Evolutionary conservation across 2,797 vertebrate genomes (phyloP), one percentile per base, ranked within the genome.

Genomic region (Pygocentrus nattereri): DNA sequence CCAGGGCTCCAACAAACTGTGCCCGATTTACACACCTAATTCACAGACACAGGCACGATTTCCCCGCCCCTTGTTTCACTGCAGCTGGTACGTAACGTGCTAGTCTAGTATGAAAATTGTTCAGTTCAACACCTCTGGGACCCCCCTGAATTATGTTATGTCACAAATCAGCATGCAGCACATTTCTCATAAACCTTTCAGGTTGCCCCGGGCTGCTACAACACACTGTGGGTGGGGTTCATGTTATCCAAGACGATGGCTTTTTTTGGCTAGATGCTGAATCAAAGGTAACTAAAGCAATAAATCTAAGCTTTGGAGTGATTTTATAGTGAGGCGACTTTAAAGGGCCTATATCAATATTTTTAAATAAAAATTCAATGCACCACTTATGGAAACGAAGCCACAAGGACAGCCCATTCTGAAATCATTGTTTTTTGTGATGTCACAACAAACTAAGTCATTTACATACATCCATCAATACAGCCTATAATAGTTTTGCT

Each of bases 1-100:
- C 70, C 70, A 12, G 70, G 49, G 70, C 44, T n/a, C 27, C 19
- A 30, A 74, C 61, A 67, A 74, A 81, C 73, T 25, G 65, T 27
- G 41, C 21, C 25, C 25, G 16, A 72, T 52, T 54, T 72, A 12
- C 27, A 72, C 47, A 72, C 23, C 69, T 71, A 49, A 65, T 56
- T 74, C 59, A 65, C 59, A 56, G 61, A 56, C 23, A 23, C 30
- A 25, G 34, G 21, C 61, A 18, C 47, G 7, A 50, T 72, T 54
- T 54, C 18, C 70, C 30, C 54, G 19, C 47, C 13, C 25, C 25
- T 30, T 44, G 49, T 75, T 68, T 49, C 8, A 49, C 15, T 47
- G 62, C 30, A 25, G 41, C 52, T n/a, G 27, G 38, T 52, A 54
- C 11, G 25, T 13, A 30, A 10, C 11, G 19, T 52, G 49, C 49